Conservation (phyloP, 2,888 invertebrate species). For the Zootermopsis nevadensis region DNA sequence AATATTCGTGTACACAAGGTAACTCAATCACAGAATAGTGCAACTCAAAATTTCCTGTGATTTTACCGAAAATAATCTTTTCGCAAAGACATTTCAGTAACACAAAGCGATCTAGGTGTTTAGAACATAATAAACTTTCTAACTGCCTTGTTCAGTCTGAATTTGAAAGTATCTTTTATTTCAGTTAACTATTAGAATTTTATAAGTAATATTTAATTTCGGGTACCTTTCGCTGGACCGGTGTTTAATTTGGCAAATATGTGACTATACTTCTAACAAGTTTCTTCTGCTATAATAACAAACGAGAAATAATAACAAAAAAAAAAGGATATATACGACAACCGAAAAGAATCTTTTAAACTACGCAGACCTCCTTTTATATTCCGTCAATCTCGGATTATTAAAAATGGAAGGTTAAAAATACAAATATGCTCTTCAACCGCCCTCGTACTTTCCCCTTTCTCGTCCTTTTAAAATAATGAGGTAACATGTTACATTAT, state of each 20-base stretch:
- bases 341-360: background rate
- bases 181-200: no score
- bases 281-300: slow-evolving; percentile 23
- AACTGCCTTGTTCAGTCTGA: no score
- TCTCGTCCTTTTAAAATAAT: slow-evolving; percentile 32
- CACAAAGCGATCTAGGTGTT: no score
- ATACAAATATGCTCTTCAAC: background rate
- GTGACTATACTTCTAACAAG: slow-evolving; percentile 16
- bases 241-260: background rate
- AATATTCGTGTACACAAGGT: no score
- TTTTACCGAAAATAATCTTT: no score
- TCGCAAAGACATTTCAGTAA: no score
- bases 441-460: background rate
- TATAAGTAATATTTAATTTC: no score
- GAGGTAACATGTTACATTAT: slow-evolving; percentile 40
- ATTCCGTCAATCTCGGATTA: slow-evolving; percentile 32
- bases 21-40: no score
- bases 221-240: background rate
- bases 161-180: no score
- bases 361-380: background rate
- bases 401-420: slow-evolving; percentile 33
- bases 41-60: no score
- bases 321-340: no score
- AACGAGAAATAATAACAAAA: background rate
- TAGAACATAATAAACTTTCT: no score